phyloP scores from a whole-genome alignment of 1,140 invertebrate genomes.

The Platorchestia sp. region DNA sequence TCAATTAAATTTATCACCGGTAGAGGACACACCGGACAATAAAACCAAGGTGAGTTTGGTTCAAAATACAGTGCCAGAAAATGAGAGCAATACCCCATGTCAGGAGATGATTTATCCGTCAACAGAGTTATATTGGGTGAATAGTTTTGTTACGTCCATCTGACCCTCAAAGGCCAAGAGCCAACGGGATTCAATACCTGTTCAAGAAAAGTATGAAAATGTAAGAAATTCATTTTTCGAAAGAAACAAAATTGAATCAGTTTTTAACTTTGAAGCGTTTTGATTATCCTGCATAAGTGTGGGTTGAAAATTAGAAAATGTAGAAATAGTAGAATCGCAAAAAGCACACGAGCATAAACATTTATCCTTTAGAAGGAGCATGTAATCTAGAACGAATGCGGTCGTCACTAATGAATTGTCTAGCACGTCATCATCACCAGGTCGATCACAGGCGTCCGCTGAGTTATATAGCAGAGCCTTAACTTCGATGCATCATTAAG shows the following conservation, averaged over 20 bases:
- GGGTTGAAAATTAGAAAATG: too few species aligned
- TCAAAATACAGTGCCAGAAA: neutral
- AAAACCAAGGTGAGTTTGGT: neutral
- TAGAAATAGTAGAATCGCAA: neutral
- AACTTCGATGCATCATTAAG: slow-evolving; percentile 40
- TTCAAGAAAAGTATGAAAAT: neutral
- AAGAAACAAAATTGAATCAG: neutral
- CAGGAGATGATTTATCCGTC: neutral
- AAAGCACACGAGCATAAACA: neutral
- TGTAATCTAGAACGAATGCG: slow-evolving; percentile 38
- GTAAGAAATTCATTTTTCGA: neutral
- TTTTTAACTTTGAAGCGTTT: neutral
- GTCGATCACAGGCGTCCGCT: slow-evolving; percentile 27
- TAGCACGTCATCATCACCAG: slow-evolving; percentile 53
- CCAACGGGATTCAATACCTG: neutral
- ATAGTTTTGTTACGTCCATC: neutral
- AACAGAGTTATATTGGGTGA: neutral
- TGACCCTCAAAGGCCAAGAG: neutral
- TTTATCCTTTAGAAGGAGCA: neutral
- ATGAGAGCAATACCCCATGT: neutral
- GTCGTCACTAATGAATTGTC: slow-evolving; percentile 50
- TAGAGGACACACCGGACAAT: neutral
- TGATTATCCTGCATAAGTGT: neutral
- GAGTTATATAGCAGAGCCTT: slow-evolving; percentile 31
- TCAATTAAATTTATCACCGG: slow-evolving; percentile 34